Evolutionary conservation across 2,888 invertebrate species (phyloP).

Genomic region (Coremacera marginata): DNA sequence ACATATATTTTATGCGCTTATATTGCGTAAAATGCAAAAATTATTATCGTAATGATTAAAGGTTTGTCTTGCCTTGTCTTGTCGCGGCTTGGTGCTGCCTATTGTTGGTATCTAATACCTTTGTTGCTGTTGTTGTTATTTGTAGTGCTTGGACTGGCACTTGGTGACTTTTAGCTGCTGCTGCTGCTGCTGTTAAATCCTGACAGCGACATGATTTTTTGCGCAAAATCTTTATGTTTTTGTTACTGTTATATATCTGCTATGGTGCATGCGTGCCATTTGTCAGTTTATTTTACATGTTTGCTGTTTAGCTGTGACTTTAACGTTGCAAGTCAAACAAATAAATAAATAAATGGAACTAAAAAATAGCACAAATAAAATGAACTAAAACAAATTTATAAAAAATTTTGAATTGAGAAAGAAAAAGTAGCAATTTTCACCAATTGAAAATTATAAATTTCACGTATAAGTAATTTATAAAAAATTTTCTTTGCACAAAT

Average conservation of each 20-base stretch:
- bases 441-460: too few relatives aligned
- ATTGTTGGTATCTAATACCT: too few relatives aligned
- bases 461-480: too few relatives aligned
- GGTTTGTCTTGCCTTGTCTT: conserved; percentile 35
- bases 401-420: too few relatives aligned
- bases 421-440: too few relatives aligned
- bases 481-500: too few relatives aligned
- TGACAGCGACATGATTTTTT: conserved; percentile 22
- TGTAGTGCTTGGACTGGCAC: not conserved
- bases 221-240: conserved; percentile 15
- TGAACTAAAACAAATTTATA: too few relatives aligned
- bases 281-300: conserved; percentile 56
- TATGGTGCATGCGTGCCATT: conserved; percentile 60
- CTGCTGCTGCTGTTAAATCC: not conserved
- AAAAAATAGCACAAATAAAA: not conserved
- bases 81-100: not conserved
- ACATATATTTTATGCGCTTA: conserved; percentile 40
- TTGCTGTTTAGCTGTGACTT: not conserved
- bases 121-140: not conserved
- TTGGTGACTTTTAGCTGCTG: not conserved
- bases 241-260: not conserved
- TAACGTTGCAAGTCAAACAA: conserved; percentile 13
- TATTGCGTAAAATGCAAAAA: conserved; percentile 42
- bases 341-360: not conserved
- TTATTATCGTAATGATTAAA: conserved; percentile 26